These are phyloP conservation scores for Dendrolimus kikuchii DNA, from an alignment of 1,140 invertebrate genomes.

Conservation along the genomic window DNA sequence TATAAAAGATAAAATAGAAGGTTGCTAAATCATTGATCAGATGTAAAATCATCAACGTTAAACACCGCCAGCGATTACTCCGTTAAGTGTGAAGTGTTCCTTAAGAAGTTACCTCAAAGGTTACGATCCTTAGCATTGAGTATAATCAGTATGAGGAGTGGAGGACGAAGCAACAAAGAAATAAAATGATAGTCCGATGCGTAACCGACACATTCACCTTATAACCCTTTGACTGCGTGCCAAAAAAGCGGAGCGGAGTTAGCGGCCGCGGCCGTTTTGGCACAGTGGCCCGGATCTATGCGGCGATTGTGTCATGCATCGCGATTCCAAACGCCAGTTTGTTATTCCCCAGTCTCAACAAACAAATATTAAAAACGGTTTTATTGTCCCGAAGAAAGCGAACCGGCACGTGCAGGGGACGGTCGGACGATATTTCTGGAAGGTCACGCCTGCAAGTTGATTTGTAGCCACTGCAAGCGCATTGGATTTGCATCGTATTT, in stretches of 20 bases:
- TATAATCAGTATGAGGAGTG: too few relatives aligned
- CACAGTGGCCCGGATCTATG: constrained; percentile 58
- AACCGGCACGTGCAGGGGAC: constrained; percentile 9
- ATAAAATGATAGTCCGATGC: constrained; percentile 14
- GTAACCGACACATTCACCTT: constrained; percentile 47
- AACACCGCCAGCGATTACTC: too few relatives aligned
- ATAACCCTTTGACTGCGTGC: constrained; percentile 57
- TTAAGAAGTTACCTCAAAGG: too few relatives aligned
- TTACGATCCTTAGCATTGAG: too few relatives aligned
- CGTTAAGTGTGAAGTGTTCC: too few relatives aligned
- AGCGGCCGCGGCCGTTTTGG: constrained; percentile 44
- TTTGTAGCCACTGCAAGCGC: constrained; percentile 5
- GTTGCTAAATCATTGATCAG: too few relatives aligned
- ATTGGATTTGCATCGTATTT: neutral
- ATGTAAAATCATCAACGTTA: too few relatives aligned
- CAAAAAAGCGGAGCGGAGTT: constrained; percentile 47
- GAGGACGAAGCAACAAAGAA: constrained; percentile 6
- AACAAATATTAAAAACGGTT: constrained; percentile 33
- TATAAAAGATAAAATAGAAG: too few relatives aligned
- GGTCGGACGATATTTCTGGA: constrained; percentile 41
- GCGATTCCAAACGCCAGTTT: constrained; percentile 39
- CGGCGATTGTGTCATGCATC: constrained; percentile 65
- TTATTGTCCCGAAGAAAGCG: constrained; percentile 34
- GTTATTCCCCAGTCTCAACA: constrained; percentile 30
- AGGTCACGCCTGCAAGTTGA: constrained; percentile 26